Conservation (phyloP, 2,797 vertebrate genomes). For the Myotis findleyi region DNA sequence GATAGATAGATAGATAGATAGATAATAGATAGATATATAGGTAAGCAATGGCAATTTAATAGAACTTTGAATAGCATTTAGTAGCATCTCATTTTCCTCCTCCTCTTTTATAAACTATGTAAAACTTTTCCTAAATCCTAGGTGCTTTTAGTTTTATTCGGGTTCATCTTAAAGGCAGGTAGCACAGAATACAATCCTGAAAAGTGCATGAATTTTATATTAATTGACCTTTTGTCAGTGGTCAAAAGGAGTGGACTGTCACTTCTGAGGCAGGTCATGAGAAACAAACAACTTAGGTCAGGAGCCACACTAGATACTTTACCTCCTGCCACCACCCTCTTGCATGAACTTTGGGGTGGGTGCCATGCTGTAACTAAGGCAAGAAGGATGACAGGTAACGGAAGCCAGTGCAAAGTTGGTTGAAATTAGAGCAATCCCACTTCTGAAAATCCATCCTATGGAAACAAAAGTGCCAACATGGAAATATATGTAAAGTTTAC, state of each 20-base stretch:
- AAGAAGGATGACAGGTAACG: background rate
- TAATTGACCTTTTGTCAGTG: slow-evolving; percentile 46
- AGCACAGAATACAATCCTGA: background rate
- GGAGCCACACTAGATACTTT: slow-evolving; percentile 62
- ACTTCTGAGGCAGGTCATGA: slow-evolving; percentile 13
- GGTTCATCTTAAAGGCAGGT: slow-evolving; percentile 13
- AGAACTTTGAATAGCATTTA: background rate
- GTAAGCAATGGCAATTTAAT: background rate
- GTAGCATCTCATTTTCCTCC: background rate
- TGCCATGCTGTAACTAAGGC: background rate
- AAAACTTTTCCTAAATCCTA: background rate
- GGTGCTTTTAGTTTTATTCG: slow-evolving; percentile 13
- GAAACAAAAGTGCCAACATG: background rate
- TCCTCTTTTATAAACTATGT: background rate
- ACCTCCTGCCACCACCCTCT: slow-evolving; percentile 39
- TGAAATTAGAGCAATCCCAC: background rate
- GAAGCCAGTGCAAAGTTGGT: background rate
- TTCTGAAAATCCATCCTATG: background rate
- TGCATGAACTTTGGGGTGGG: background rate
- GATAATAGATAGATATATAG: too few species aligned
- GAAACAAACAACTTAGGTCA: slow-evolving; percentile 68
- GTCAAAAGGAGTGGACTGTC: background rate
- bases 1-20: too few species aligned
- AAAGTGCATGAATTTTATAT: slow-evolving; percentile 63
- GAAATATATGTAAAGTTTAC: background rate